Conservation (phyloP, 2,797 vertebrate species). For the Rhynchonycteris naso region DNA sequence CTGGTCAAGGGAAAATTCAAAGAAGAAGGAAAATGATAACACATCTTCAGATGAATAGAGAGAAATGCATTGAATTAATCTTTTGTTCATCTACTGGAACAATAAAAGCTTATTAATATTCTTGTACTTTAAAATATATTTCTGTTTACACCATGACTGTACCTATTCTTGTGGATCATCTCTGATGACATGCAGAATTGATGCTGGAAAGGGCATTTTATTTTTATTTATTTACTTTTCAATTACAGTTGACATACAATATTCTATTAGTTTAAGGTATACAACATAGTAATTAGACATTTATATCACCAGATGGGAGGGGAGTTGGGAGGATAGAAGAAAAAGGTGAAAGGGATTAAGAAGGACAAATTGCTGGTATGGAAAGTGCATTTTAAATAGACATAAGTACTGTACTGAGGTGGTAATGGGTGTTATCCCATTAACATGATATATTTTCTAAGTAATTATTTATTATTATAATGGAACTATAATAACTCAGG, state of each 20-base stretch:
- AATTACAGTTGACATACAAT: not conserved
- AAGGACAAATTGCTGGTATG: not conserved
- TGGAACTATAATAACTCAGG: not conserved
- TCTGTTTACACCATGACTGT: not conserved
- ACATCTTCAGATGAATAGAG: not conserved
- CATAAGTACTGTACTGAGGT: not conserved
- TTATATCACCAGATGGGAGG: not conserved
- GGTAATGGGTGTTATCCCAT: not conserved
- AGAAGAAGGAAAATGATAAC: not conserved
- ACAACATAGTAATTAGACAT: not conserved
- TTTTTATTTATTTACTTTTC: not conserved
- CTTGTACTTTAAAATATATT: not conserved
- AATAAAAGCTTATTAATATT: not conserved
- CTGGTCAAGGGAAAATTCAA: not conserved
- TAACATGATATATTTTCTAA: not conserved
- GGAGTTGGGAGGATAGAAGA: not conserved
- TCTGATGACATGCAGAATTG: not conserved
- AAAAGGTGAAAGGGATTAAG: not conserved
- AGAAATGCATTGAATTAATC: not conserved
- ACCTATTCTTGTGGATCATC: not conserved
- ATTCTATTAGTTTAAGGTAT: not conserved
- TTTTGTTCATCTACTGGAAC: not conserved
- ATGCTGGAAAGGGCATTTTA: not conserved
- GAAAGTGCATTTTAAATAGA: slow-evolving; percentile 24
- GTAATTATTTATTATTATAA: not conserved